Evolutionary conservation across 2,113 vertebrate genomes (phyloP).

Genomic region (Scomber colias): DNA sequence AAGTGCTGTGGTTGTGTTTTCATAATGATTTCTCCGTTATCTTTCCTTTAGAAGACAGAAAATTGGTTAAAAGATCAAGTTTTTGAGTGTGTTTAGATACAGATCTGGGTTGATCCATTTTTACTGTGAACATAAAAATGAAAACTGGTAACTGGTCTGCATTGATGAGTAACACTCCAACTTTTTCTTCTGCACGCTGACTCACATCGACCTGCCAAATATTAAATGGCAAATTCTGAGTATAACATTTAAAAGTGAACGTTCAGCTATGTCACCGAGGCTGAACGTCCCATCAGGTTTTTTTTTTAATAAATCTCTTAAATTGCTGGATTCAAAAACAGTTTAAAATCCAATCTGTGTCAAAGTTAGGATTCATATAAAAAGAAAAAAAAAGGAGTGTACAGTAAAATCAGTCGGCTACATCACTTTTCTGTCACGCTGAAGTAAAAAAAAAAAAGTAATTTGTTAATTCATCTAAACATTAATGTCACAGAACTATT

Average conservation of each 20-base stretch:
- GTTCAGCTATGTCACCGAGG: background rate
- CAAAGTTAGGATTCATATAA: conserved; percentile 6
- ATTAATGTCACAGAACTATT: conserved; percentile 4
- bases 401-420: conserved; percentile 55
- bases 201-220: background rate
- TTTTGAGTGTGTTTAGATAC: too few species aligned
- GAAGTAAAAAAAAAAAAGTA: conserved; percentile 41
- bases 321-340: background rate
- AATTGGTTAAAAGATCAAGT: background rate
- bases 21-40: background rate
- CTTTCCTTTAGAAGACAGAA: background rate
- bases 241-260: background rate
- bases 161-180: background rate
- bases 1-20: background rate
- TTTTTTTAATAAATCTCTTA: conserved; percentile 10
- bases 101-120: too few species aligned
- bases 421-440: conserved; percentile 20
- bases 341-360: conserved; percentile 24
- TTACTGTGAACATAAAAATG: too few species aligned
- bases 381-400: conserved; percentile 2
- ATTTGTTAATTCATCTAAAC: conserved; percentile 34
- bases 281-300: background rate
- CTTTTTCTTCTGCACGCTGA: too few species aligned
- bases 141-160: background rate
- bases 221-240: background rate